Base-by-base conservation (phyloP, 2,797 vertebrate species). In the Chelon auratus region DNA sequence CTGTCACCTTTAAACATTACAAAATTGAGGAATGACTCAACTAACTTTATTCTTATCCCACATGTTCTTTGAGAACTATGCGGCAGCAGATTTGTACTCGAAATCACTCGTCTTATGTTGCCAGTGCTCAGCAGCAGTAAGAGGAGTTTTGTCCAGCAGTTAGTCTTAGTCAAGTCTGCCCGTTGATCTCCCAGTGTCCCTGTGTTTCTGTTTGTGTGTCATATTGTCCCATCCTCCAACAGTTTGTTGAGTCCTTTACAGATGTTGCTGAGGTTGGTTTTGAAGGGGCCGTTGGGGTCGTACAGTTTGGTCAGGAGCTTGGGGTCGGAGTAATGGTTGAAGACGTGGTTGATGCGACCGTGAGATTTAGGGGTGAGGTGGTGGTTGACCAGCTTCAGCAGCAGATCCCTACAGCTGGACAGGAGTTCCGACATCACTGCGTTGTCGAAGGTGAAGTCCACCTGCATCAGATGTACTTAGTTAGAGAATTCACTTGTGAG, bases 351-450 rank as follows among this genome's bases (percentile, higher is more conserved):
- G 89, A 98, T 96, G 81, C 97, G 96, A 1, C 93, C 92, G 0
- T 96, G 96, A 1, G 97, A 98, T 83, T 98, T 98, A 18, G 95
- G 9, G 0, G 96, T 97, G 64, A 97, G 96, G 89, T 97, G 97
- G 62, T 42, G 88, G 48, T 93, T 89, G 72, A 98, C 96, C 61
- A 98, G 93, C 79, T 93, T 92, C 64, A 97, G 93, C 72, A 98
- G 90, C 62, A 94, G 72, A 57, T 97, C 96, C 47, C 95, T 92
- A 86, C 96, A 96, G 72, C 92, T 82, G 0, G 58, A 87, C 80
- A 98, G 93, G 51, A 97, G 89, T 0, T 91, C 82, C 0, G 87
- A 77, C 91, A 97, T 93, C 75, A 97, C 96, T 0, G 80, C 85
- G 9, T 94, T 94, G 86, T 97, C 96, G 0, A 97, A 98, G 75